Evolutionary conservation across 2,888 invertebrate species (phyloP).

Genomic region (Synanthedon formicaeformis): DNA sequence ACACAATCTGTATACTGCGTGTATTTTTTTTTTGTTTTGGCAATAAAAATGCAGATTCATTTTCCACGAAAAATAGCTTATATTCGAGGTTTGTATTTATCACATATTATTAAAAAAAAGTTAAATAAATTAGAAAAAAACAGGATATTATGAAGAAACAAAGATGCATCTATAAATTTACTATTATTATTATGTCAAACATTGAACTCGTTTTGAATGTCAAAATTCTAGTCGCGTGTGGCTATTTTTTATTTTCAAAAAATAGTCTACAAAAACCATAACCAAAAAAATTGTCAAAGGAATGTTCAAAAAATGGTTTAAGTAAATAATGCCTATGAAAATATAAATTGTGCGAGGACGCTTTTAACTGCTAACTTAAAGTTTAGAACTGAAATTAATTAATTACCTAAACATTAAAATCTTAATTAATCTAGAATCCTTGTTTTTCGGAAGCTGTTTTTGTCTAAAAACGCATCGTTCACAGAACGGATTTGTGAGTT

Average conservation of each 20-base stretch:
- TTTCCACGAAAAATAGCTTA: conserved; percentile 47
- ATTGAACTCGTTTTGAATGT: conserved; percentile 11
- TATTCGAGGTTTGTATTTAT: conserved; percentile 63
- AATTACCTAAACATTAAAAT: conserved; percentile 55
- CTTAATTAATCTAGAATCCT: conserved; percentile 60
- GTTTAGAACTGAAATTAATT: conserved; percentile 65
- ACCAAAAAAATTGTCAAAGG: conserved; percentile 58
- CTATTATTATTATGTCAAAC: conserved; percentile 34
- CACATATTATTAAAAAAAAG: conserved; percentile 44
- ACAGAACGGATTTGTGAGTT: conserved; percentile 66
- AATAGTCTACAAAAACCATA: conserved; percentile 33
- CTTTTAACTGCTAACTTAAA: conserved; percentile 66
- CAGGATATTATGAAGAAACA: conserved; percentile 49
- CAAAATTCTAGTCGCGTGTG: conserved; percentile 12
- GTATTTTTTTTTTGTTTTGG: conserved; percentile 15
- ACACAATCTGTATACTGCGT: conserved; percentile 34
- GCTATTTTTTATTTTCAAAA: too few relatives aligned
- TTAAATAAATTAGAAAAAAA: conserved; percentile 60
- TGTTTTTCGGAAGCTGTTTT: conserved; percentile 60
- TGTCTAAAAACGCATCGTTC: conserved; percentile 56
- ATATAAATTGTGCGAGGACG: conserved; percentile 52
- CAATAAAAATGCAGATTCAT: conserved; percentile 50
- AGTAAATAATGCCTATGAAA: conserved; percentile 68
- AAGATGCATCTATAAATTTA: conserved; percentile 36
- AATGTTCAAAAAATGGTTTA: conserved; percentile 63